Evolutionary conservation across 2,113 vertebrate genomes (phyloP).

Genomic region (Tympanuchus pallidicinctus): DNA sequence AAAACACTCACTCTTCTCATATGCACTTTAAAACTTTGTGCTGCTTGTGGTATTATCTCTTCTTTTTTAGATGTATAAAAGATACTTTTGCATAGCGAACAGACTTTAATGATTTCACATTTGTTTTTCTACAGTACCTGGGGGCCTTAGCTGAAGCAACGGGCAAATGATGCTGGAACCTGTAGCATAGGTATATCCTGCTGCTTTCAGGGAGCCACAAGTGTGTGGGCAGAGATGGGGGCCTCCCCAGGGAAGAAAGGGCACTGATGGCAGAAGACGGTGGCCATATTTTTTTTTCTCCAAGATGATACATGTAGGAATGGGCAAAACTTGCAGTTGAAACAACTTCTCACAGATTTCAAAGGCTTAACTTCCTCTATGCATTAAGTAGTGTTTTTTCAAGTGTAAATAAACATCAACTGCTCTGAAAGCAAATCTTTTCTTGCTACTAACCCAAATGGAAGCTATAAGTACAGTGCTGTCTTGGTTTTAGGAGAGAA

Average conservation of each 20-base stretch:
- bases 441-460: background rate
- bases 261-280: background rate
- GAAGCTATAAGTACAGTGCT: background rate
- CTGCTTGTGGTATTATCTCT: background rate
- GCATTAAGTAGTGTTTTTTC: background rate
- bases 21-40: constrained; percentile 2
- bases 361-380: background rate
- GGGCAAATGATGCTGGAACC: background rate
- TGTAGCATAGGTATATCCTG: background rate
- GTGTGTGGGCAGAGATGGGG: background rate
- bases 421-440: background rate
- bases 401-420: background rate
- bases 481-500: background rate
- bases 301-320: background rate
- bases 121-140: background rate
- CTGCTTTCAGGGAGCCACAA: background rate
- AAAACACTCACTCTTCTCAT: constrained; percentile 31
- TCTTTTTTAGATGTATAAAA: background rate
- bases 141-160: background rate
- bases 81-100: background rate
- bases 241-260: background rate
- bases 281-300: background rate
- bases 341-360: background rate
- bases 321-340: background rate
- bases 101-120: background rate